Percentiles rank a stretch among this genome's conserved stretches.
These are phyloP conservation scores for Arenaria interpres DNA, from an alignment of 2,113 vertebrate species.

Conservation along the genomic window DNA sequence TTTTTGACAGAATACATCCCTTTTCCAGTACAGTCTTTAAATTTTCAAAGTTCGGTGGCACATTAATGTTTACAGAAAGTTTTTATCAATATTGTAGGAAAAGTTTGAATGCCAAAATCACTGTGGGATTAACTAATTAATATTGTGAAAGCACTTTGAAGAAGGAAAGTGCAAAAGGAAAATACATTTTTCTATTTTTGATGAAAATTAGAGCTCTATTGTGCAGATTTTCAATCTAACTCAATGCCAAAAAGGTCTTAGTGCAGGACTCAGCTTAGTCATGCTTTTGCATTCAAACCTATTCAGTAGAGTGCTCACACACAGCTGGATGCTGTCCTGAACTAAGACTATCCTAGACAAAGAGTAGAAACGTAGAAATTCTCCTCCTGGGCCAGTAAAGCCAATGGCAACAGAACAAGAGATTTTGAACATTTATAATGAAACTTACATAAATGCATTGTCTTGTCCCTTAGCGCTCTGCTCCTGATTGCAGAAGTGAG, in stretches of 20 bases:
- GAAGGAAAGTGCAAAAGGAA: background rate
- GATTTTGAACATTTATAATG: background rate
- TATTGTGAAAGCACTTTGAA: slow-evolving; percentile 7
- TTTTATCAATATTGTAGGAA: background rate
- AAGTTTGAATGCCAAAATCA: background rate
- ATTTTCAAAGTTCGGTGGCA: background rate
- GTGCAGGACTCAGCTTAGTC: background rate
- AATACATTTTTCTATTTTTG: background rate
- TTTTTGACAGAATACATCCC: background rate
- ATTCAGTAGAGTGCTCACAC: background rate
- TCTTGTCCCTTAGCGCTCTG: background rate
- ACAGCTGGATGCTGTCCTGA: background rate
- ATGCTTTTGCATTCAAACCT: background rate
- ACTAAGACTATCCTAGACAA: background rate
- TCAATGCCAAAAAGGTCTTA: background rate
- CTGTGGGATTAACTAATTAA: slow-evolving; percentile 25
- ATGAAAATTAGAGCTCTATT: background rate
- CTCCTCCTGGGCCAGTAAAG: background rate
- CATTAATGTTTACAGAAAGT: slow-evolving; percentile 25
- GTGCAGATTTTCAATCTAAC: background rate
- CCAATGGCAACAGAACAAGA: background rate
- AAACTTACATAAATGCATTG: background rate
- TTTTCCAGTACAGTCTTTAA: background rate
- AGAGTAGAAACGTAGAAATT: background rate
- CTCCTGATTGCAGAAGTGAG: background rate